Evolutionary conservation across 2,888 invertebrate genomes (phyloP), one percentile per base, ranked within the genome.

Genomic region (Drosophila pseudotalamancana): DNA sequence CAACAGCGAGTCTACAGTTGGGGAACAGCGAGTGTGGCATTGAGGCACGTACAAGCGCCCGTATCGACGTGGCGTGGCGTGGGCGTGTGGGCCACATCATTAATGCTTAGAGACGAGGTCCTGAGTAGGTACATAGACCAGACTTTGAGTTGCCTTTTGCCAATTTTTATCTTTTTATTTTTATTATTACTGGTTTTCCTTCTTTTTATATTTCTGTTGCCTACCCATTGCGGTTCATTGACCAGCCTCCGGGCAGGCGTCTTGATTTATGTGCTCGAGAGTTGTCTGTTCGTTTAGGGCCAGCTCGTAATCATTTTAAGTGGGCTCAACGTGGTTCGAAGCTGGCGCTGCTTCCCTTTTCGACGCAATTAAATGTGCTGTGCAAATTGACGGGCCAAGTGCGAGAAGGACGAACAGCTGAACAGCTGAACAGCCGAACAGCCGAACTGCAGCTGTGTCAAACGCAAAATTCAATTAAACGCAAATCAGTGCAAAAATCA

Each of bases 401-500:
- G 39, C 31, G 42, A 35, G 51, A 14, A 32, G 34, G 39, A 31
- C 61, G 21, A 53, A 45, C 42, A 34, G 63, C 54, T n/a, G n/a
- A n/a, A n/a, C n/a, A n/a, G n/a, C n/a, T n/a, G n/a, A n/a, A n/a
- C n/a, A n/a, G n/a, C n/a, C n/a, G n/a, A n/a, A n/a, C n/a, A n/a
- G 39, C 37, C 61, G 21, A 53, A 45, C 42, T 31, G 63, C 54
- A 43, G 56, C 63, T 57, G 77, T 74, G 79, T 81, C 77, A 74
- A 67, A 74, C 70, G 53, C 72, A 59, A 77, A 86, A 81, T 83
- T 86, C 84, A 83, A 83, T 83, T 83, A 83, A 86, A 77, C 76
- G 65, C 87, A 83, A 86, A 83, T 81, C 84, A 81, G 68, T 62
- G 72, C 68, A 77, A 73, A 78, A 81, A 86, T 78, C 77, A 77